Evolutionary conservation across 2,888 invertebrate genomes (phyloP).

Genomic region (Esperia sulphurella): DNA sequence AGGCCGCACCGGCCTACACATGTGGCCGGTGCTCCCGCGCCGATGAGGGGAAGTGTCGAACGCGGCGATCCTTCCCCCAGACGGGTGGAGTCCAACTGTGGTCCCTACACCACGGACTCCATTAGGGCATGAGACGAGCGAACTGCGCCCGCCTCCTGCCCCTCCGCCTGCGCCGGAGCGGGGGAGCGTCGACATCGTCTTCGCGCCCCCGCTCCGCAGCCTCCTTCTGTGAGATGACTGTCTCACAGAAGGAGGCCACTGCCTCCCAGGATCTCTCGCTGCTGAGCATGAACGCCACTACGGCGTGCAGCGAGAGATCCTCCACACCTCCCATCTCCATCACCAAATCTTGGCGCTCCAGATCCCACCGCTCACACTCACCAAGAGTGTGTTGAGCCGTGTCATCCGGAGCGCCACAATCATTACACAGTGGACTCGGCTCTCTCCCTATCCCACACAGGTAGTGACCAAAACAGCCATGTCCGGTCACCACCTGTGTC

Average conservation of each 20-base stretch:
- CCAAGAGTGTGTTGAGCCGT: slow-evolving; percentile 5
- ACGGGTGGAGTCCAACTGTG: too few relatives aligned
- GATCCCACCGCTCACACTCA: not conserved
- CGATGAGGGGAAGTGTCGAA: too few relatives aligned
- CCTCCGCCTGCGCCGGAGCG: not conserved
- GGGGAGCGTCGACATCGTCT: not conserved
- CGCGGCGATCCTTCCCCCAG: too few relatives aligned
- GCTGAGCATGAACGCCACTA: not conserved
- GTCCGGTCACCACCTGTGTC: too few relatives aligned
- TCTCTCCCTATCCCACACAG: slow-evolving; percentile 2
- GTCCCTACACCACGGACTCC: too few relatives aligned
- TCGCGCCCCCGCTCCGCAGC: slow-evolving; percentile 1
- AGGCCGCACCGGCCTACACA: too few relatives aligned
- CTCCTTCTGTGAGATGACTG: slow-evolving; percentile 9
- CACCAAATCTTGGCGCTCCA: not conserved
- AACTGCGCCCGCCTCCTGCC: not conserved
- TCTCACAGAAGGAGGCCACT: slow-evolving; percentile 10
- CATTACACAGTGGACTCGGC: not conserved
- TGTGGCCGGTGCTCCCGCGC: too few relatives aligned
- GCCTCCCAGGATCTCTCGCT: not conserved
- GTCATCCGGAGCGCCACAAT: not conserved
- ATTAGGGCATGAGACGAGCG: not conserved
- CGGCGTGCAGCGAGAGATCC: not conserved
- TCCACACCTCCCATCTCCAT: not conserved
- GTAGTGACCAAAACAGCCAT: not conserved